Evolutionary conservation across 2,888 invertebrate species (phyloP), one percentile per base, ranked within the genome.

Genomic region (Cataglyphis livida): DNA sequence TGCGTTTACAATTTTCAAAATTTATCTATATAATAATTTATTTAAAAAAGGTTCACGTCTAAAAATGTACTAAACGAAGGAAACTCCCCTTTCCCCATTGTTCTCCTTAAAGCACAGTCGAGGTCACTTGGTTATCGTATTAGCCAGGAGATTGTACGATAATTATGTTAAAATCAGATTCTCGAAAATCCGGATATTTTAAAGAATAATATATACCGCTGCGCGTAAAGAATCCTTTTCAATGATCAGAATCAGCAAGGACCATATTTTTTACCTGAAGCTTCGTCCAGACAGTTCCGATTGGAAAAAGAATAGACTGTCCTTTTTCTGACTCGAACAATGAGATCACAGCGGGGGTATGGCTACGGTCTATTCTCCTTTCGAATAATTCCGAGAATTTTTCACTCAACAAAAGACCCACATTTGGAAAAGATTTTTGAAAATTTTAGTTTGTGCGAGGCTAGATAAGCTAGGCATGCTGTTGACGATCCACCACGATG

Each of bases 331-430:
- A 88, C 84, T 85, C 86, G 78, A 85, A 93, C 92, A 93, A 93
- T 92, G 89, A 89, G 73, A 51, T 54, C 88, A 44, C 91, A 90
- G 92, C 90, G 87, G 91, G 92, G 86, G 87, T 84, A 85, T 64
- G n/a, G 32, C 51, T 41, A 32, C 65, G 87, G 15, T 76, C 88
- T 75, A 68, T 87, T 83, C 81, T 73, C 76, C 54, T 61, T 74
- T 85, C 83, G 91, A 92, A 93, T 92, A 93, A 92, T 94, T 94
- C 93, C 87, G 83, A 91, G 94, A 94, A 94, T 93, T 94, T 93
- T 89, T 88, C 88, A 83, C 62, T 76, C 84, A 82, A 89, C 89
- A 89, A 89, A 82, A 81, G 76, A 41, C 73, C 18, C 41, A 83
- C 65, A 82, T 82, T 82, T 81, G 73, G 65, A 64, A 84, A 85